A percentile compares a stretch with the other conserved stretches of the same genome.
Conservation (phyloP, 2,888 invertebrate species). For the Drosophila macrothrix region DNA sequence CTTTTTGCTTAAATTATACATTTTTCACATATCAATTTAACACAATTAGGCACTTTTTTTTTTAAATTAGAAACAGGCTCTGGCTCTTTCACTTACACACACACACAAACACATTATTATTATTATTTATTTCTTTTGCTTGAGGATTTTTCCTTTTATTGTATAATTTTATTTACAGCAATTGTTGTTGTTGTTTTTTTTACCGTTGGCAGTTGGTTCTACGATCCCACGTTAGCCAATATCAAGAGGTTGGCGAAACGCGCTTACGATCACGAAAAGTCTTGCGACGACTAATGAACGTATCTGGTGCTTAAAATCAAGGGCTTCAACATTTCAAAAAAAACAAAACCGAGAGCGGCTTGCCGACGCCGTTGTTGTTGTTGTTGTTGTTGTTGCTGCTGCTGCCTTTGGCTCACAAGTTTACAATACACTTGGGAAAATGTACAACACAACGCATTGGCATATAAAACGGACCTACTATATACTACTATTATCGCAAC, state of each 20-base stretch:
- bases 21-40: neutral
- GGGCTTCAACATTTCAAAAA: slow-evolving; percentile 83
- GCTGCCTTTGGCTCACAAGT: slow-evolving; percentile 45
- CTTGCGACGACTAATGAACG: slow-evolving; percentile 82
- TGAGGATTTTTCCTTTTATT: neutral
- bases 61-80: neutral
- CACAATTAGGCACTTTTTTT: slow-evolving; percentile 10
- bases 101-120: slow-evolving; percentile 1
- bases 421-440: slow-evolving; percentile 78
- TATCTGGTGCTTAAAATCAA: slow-evolving; percentile 83
- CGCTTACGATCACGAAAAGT: slow-evolving; percentile 82
- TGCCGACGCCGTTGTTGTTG: slow-evolving; percentile 33
- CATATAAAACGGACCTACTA: slow-evolving; percentile 65
- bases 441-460: slow-evolving; percentile 72
- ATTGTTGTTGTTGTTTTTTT: slow-evolving; percentile 10
- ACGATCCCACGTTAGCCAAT: slow-evolving; percentile 39
- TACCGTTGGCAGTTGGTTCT: slow-evolving; percentile 43
- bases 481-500: slow-evolving; percentile 36
- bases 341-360: slow-evolving; percentile 49
- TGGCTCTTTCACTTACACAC: neutral
- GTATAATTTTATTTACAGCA: slow-evolving; percentile 3
- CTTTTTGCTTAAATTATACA: slow-evolving; percentile 33
- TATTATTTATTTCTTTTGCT: neutral
- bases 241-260: slow-evolving; percentile 63
- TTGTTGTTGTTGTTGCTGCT: slow-evolving; percentile 22